These are phyloP conservation scores for Vicugna pacos DNA, from an alignment of 2,113 vertebrate genomes.

Conservation along the genomic window DNA sequence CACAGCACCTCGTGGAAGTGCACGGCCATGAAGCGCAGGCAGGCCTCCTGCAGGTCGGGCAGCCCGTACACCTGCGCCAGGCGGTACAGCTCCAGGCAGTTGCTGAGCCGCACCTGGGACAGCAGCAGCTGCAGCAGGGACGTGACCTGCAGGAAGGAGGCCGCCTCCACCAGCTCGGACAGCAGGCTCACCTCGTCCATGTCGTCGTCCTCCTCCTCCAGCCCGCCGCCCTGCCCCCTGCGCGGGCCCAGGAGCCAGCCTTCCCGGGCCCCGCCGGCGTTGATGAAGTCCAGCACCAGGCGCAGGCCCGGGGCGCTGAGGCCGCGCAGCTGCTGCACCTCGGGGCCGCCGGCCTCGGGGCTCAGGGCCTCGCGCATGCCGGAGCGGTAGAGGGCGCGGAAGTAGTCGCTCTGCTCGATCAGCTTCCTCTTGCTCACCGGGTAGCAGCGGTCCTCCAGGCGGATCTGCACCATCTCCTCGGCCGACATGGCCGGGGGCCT, in stretches of 20 bases:
- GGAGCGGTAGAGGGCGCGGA: slow-evolving; percentile 96
- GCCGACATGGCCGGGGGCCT: slow-evolving; percentile 87
- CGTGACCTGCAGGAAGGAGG: slow-evolving; percentile 96
- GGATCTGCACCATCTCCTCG: slow-evolving; percentile 92
- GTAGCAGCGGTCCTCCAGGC: slow-evolving; percentile 93
- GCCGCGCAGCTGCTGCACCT: slow-evolving; percentile 94
- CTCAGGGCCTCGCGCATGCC: slow-evolving; percentile 94
- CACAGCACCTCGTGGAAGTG: slow-evolving; percentile 94
- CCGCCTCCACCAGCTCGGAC: slow-evolving; percentile 94
- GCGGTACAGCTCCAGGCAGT: slow-evolving; percentile 94
- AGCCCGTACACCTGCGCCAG: slow-evolving; percentile 95
- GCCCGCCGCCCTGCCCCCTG: slow-evolving; percentile 62
- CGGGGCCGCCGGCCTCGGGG: slow-evolving; percentile 84
- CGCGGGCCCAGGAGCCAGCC: slow-evolving; percentile 77
- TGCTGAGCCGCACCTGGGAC: slow-evolving; percentile 92
- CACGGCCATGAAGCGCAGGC: slow-evolving; percentile 92
- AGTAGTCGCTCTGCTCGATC: slow-evolving; percentile 97
- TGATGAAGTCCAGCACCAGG: slow-evolving; percentile 95
- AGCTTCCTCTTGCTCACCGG: slow-evolving; percentile 94
- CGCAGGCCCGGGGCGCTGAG: slow-evolving; percentile 94
- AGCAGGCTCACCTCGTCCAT: slow-evolving; percentile 85
- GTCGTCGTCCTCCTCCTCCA: slow-evolving; percentile 79
- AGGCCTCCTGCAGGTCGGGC: slow-evolving; percentile 91
- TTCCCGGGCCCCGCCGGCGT: slow-evolving; percentile 85
- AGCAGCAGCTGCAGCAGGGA: slow-evolving; percentile 93